Base-by-base conservation (phyloP, 2,797 vertebrate species). In the Melanotaenia parkinsoni region DNA sequence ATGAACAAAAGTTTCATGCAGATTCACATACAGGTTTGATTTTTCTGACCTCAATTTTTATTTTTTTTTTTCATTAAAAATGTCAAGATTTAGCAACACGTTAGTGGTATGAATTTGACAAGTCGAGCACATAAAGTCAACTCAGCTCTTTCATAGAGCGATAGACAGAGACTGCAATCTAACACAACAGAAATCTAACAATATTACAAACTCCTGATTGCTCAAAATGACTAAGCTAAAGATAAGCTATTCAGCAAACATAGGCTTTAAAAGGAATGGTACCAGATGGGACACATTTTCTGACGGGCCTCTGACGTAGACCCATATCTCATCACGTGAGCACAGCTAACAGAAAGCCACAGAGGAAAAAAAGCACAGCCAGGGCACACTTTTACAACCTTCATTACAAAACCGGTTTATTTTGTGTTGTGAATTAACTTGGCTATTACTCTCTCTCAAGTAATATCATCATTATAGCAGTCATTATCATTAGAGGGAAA, bases 401-500 rank as follows among this genome's bases (percentile, higher is more conserved):
- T 53, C 4, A 53, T 0, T 51, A 20, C 11, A 26, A 26, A 53
- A 53, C 22, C 22, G 26, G 10, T 12, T 13, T 53, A 26, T 24
- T 53, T 53, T 53, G 22, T 13, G 24, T 26, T 53, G 50, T 53
- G 22, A 13, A 53, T 53, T 11, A 26, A 53, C 50, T 24, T 53
- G 1, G 50, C 10, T 24, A 26, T 24, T 24, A 13, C 24, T 53
- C 10, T 26, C 10, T 51, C 24, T 13, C 11, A 9, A 24, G 11
- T 26, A 3, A 12, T 26, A 14, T 51, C 10, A 45, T 47, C 45
- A 47, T 47, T 10, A 53, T 53, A 51, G 3, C 50, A 22, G 24
- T 51, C 26, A 67, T 60, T 47, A 58, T 76, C 24, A 76, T 87
- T 84, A 66, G 56, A 64, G 18, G 82, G 85, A 88, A 58, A 83